Evolutionary conservation across 2,888 invertebrate species (phyloP).

Genomic region (Mantis religiosa): DNA sequence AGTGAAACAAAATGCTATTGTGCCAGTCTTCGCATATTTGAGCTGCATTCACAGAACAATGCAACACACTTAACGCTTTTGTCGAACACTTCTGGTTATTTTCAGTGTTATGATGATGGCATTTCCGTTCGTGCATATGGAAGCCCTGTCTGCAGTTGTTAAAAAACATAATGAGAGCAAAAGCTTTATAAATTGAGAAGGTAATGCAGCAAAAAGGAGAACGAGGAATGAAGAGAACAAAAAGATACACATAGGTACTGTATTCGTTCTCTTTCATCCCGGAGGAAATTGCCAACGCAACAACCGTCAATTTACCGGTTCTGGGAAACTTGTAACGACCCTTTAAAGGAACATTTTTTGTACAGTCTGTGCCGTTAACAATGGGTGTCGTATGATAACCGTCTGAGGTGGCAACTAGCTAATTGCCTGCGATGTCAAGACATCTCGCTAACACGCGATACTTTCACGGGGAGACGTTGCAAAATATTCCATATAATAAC

Average conservation of each 20-base stretch:
- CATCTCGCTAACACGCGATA: not conserved
- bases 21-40: no score
- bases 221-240: not conserved
- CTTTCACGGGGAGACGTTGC: not conserved
- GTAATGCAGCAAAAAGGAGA: not conserved
- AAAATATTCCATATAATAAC: not conserved
- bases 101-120: not conserved
- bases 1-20: no score
- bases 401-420: not conserved
- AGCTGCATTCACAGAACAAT: no score
- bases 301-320: slow-evolving; percentile 17
- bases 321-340: slow-evolving; percentile 17
- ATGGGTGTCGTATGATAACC: not conserved
- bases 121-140: not conserved
- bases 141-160: not conserved
- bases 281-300: slow-evolving; percentile 1
- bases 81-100: not conserved
- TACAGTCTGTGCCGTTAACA: not conserved
- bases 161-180: not conserved
- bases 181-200: not conserved
- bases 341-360: not conserved
- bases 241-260: not conserved
- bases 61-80: no score
- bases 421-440: not conserved
- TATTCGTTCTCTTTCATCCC: not conserved